Conservation (phyloP, 2,888 invertebrate species). For the Sepioteuthis lessoniana region DNA sequence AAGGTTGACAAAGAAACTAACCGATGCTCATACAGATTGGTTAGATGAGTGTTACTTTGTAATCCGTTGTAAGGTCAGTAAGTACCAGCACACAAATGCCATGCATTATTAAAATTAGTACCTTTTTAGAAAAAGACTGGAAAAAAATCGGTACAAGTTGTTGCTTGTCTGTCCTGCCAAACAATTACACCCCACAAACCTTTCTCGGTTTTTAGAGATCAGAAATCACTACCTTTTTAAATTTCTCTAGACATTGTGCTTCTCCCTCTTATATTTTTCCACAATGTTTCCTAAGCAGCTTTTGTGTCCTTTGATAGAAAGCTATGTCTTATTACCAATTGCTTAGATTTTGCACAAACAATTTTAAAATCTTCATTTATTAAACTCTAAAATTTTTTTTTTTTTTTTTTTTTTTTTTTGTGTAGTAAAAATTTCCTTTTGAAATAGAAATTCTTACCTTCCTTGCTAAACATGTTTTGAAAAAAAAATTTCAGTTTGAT, state of each 20-base stretch:
- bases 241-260: background rate
- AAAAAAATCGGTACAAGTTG: background rate
- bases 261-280: background rate
- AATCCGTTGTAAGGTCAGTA: conserved; percentile 48
- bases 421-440: no score
- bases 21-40: background rate
- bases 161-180: background rate
- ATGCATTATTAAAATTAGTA: background rate
- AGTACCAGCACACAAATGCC: background rate
- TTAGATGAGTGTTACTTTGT: conserved; percentile 41
- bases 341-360: no score
- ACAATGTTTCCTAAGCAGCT: background rate
- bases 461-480: no score
- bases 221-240: background rate
- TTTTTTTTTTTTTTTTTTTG: no score
- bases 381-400: no score
- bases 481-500: no score
- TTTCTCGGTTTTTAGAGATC: background rate
- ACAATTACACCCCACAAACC: background rate
- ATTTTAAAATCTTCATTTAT: no score
- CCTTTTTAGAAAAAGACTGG: background rate
- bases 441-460: no score
- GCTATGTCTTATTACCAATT: no score
- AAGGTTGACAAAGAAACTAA: background rate
- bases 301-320: no score